phyloP scores from a whole-genome alignment of 2,113 vertebrate species.

The Pimephales promelas region DNA sequence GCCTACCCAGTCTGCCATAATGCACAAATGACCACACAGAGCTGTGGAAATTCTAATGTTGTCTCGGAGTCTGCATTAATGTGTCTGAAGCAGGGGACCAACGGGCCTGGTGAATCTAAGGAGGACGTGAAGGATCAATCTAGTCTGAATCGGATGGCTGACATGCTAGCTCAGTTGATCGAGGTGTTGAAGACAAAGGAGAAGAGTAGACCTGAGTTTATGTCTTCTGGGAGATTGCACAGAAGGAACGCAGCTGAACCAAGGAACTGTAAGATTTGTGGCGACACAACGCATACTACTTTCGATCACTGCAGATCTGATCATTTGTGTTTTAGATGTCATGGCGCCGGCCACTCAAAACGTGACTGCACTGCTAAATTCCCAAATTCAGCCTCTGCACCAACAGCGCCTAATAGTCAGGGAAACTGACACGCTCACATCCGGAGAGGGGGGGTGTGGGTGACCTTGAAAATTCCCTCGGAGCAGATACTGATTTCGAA shows the following conservation, averaged over 20 bases:
- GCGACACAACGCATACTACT: background rate
- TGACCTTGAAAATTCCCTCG: conserved; percentile 14
- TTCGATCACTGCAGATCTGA: conserved; percentile 12
- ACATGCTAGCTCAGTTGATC: background rate
- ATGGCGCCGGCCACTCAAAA: conserved; percentile 9
- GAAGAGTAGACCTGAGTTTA: background rate
- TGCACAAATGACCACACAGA: background rate
- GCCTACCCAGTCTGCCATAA: background rate
- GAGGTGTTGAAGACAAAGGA: background rate
- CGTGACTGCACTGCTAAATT: background rate
- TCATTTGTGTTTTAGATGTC: background rate
- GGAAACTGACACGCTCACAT: conserved; percentile 43
- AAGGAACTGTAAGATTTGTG: background rate
- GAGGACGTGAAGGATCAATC: background rate
- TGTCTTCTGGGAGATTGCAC: too few species aligned
- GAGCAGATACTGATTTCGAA: conserved; percentile 12
- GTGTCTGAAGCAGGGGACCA: conserved; percentile 3
- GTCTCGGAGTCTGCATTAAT: background rate
- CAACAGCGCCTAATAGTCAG: background rate
- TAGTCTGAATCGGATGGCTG: conserved; percentile 4
- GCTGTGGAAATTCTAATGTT: background rate
- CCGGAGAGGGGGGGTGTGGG: conserved; percentile 30
- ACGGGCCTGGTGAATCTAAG: background rate
- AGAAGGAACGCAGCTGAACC: too few species aligned
- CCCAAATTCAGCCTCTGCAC: background rate